Base-by-base conservation (phyloP, 2,797 vertebrate species). In the Lateolabrax maculatus region DNA sequence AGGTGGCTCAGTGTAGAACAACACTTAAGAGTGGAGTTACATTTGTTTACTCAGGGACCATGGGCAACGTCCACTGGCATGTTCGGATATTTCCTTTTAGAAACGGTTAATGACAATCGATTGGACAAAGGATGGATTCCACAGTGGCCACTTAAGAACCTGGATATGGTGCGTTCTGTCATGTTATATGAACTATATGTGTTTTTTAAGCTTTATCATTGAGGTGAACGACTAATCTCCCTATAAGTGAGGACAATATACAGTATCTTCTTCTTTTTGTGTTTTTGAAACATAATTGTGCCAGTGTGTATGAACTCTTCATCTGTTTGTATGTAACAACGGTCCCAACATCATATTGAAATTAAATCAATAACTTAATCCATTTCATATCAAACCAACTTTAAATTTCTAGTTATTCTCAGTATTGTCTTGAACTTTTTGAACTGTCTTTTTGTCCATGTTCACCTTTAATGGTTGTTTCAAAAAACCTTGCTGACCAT, bases 141-240 rank as follows among this genome's bases (percentile, higher is more conserved):
- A 2, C 52, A 4, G 53, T 0, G n/a, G 65, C 36, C 57, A 7
- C 61, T 64, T 79, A 60, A 65, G 4, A 73, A 19, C 56, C 68
- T 44, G 60, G 53, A 75, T 3, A 41, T 46, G 87, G 85, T 88
- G 75, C 21, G 84, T 83, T 60, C 2, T 13, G 7, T 67, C 44
- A 51, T 29, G 56, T 36, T 34, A 16, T 15, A 36, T 6, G 21
- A 39, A 10, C 37, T 15, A 12, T 43, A 19, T 53, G 27, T 39
- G 1, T 21, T 25, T 31, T 9, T 18, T 7, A 19, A 36, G 43
- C 13, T 36, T 41, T 46, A 31, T 55, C 29, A 13, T 5, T 48
- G 11, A 46, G 5, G 16, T 21, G 2, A 39, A 2, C 25, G 23
- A 49, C 29, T 58, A 29, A 23, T 36, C 10, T 55, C 21, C 18